Evolutionary conservation across 2,888 invertebrate species (phyloP).

Genomic region (Hypomecis atomaria): DNA sequence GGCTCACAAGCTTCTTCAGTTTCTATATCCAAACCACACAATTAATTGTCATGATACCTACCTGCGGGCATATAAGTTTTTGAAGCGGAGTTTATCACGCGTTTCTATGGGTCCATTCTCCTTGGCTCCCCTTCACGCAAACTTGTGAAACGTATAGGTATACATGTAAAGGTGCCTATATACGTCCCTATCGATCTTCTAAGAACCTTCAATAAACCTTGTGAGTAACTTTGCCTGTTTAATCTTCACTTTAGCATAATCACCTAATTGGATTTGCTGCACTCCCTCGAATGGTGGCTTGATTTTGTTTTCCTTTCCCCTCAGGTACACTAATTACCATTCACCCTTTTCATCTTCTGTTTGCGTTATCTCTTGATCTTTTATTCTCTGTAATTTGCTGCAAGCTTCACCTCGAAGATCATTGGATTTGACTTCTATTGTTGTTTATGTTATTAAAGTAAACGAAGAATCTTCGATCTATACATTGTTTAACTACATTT

Average conservation of each 20-base stretch:
- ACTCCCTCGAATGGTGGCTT: slow-evolving; percentile 20
- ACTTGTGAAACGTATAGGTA: slow-evolving; percentile 18
- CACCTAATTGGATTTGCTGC: slow-evolving; percentile 31
- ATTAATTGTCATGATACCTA: not conserved
- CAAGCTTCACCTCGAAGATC: slow-evolving; percentile 12
- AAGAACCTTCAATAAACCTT: not conserved
- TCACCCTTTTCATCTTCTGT: slow-evolving; percentile 28
- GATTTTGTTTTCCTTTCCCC: slow-evolving; percentile 28
- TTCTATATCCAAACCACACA: not conserved
- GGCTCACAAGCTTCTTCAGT: not conserved
- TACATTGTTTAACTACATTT: not conserved
- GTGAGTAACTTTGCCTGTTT: slow-evolving; percentile 7
- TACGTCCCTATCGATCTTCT: slow-evolving; percentile 19
- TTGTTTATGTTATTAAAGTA: slow-evolving; percentile 1
- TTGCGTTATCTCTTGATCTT: slow-evolving; percentile 26
- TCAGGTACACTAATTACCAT: slow-evolving; percentile 18
- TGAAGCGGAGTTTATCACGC: slow-evolving; percentile 8
- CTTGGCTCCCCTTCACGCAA: slow-evolving; percentile 28
- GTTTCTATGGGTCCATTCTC: slow-evolving; percentile 21
- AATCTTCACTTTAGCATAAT: slow-evolving; percentile 25
- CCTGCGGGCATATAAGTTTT: not conserved
- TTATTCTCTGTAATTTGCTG: slow-evolving; percentile 24
- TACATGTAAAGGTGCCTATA: slow-evolving; percentile 4
- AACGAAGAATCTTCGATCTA: slow-evolving; percentile 3
- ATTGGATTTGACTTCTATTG: slow-evolving; percentile 3